These are phyloP conservation scores for Drosophila azteca DNA, from an alignment of 1,140 invertebrate species.

Conservation along the genomic window DNA sequence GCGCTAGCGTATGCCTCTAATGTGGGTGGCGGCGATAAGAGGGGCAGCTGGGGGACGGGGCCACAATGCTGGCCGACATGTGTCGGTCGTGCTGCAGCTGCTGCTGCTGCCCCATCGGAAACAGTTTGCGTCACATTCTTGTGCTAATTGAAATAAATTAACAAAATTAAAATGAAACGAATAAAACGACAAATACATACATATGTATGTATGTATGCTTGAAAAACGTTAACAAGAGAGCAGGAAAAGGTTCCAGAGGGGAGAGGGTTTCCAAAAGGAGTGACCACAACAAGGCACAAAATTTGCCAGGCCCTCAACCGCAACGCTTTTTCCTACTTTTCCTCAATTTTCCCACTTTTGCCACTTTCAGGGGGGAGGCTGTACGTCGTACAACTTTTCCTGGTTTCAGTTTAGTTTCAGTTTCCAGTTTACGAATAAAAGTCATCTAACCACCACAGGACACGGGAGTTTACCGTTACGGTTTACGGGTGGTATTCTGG, in stretches of 20 bases:
- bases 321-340: slow-evolving; percentile 26
- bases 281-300: slow-evolving; percentile 72
- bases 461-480: slow-evolving; percentile 12
- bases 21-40: slow-evolving; percentile 11
- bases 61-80: slow-evolving; percentile 29
- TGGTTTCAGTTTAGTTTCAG: slow-evolving; percentile 46
- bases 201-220: slow-evolving; percentile 28
- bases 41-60: background rate
- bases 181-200: slow-evolving; percentile 47
- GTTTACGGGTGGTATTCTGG: background rate
- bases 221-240: slow-evolving; percentile 26
- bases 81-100: slow-evolving; percentile 49
- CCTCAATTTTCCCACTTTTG: too few species aligned
- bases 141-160: slow-evolving; percentile 80
- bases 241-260: background rate
- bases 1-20: slow-evolving; percentile 67
- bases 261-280: background rate
- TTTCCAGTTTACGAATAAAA: slow-evolving; percentile 76
- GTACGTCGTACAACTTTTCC: slow-evolving; percentile 46
- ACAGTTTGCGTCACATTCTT: slow-evolving; percentile 66
- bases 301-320: slow-evolving; percentile 40
- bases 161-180: slow-evolving; percentile 43
- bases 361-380: slow-evolving; percentile 19
- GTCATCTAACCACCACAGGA: slow-evolving; percentile 43
- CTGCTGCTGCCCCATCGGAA: slow-evolving; percentile 43